These are phyloP conservation scores for Palaemon carinicauda DNA, from an alignment of 1,140 invertebrate genomes.

Conservation along the genomic window DNA sequence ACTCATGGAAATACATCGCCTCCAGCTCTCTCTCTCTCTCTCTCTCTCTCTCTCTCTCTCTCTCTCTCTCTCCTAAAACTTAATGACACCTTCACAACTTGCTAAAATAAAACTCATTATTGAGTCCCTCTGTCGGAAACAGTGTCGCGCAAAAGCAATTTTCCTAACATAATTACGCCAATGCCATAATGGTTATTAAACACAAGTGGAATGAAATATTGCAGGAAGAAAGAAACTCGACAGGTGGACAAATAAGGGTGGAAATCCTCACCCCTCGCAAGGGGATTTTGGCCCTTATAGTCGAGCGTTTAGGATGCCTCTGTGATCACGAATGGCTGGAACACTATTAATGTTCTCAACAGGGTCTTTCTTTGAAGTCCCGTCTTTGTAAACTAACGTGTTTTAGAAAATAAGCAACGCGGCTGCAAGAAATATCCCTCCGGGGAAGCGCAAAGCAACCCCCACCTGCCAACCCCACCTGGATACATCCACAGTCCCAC, in stretches of 20 bases:
- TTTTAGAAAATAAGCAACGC: slow-evolving; percentile 48
- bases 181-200: slow-evolving; percentile 55
- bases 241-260: neutral
- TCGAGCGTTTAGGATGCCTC: neutral
- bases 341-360: slow-evolving; percentile 51
- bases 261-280: neutral
- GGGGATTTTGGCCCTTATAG: slow-evolving; percentile 12
- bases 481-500: too few species aligned
- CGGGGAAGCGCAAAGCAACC: neutral
- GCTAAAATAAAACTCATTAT: slow-evolving; percentile 47
- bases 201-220: slow-evolving; percentile 33
- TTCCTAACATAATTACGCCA: slow-evolving; percentile 54
- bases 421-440: neutral
- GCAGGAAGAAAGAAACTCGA: neutral
- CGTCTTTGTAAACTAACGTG: slow-evolving; percentile 54
- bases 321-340: neutral
- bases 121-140: slow-evolving; percentile 47
- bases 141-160: slow-evolving; percentile 40
- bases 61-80: slow-evolving; percentile 25
- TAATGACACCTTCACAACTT: slow-evolving; percentile 37
- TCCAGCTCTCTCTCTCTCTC: neutral
- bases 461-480: too few species aligned
- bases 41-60: neutral
- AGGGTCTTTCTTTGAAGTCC: slow-evolving; percentile 38
- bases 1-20: neutral